Conservation (phyloP, 2,888 invertebrate species). For the Synanthedon tipuliformis region DNA sequence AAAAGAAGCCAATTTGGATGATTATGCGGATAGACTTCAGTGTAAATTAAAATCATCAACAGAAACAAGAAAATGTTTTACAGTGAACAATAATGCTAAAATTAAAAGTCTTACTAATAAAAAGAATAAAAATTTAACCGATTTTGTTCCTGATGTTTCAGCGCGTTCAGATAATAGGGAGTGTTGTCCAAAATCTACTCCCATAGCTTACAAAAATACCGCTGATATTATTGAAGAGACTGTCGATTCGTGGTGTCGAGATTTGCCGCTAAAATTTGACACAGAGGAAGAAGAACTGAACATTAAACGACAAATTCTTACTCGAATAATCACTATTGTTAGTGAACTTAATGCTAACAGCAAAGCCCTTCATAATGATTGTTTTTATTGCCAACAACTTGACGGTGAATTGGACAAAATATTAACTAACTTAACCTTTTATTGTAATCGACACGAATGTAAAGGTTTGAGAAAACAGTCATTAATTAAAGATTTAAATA, state of each 20-base stretch:
- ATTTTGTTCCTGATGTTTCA: conserved; percentile 12
- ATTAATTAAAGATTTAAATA: neutral
- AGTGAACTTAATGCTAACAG: conserved; percentile 34
- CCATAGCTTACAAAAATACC: conserved; percentile 18
- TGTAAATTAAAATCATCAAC: conserved; percentile 23
- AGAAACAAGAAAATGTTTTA: conserved; percentile 24
- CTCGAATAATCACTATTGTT: conserved; percentile 36
- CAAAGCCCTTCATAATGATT: conserved; percentile 26
- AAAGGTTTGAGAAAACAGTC: neutral
- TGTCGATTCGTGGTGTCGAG: conserved; percentile 36
- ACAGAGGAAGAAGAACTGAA: conserved; percentile 15
- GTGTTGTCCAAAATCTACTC: conserved; percentile 7
- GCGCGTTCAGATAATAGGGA: neutral
- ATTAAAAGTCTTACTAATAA: conserved; percentile 9
- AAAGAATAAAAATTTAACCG: conserved; percentile 17
- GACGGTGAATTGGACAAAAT: conserved; percentile 30
- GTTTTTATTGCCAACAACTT: conserved; percentile 25
- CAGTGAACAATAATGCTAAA: conserved; percentile 1
- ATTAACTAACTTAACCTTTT: conserved; percentile 19
- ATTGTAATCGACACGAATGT: conserved; percentile 4
- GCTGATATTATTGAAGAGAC: conserved; percentile 29
- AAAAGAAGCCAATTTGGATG: conserved; percentile 15
- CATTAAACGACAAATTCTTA: conserved; percentile 18
- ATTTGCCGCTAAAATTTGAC: conserved; percentile 22
- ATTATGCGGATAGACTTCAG: conserved; percentile 22